Conservation (phyloP, 1,140 invertebrate genomes). For the Contarinia nasturtii region DNA sequence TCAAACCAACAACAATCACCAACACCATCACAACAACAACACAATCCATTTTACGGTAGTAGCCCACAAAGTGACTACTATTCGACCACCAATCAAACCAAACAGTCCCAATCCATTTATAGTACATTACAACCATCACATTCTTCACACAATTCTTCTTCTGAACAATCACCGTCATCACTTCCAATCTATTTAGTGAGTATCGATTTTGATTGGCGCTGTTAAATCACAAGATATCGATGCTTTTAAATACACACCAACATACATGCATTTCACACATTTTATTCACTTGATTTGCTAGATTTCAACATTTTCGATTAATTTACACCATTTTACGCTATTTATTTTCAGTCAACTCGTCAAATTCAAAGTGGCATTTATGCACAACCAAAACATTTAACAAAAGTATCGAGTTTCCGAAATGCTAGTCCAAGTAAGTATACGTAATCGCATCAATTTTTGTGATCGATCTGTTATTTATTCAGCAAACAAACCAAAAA, state of each 20-base stretch:
- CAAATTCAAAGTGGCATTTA: not conserved
- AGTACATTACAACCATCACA: slow-evolving; percentile 4
- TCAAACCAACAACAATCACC: too few species aligned
- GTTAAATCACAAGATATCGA: too few species aligned
- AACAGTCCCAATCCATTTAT: not conserved
- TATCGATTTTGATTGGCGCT: not conserved
- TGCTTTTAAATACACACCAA: too few species aligned
- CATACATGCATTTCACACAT: too few species aligned
- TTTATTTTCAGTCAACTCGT: too few species aligned
- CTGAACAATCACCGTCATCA: slow-evolving; percentile 7
- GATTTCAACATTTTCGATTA: not conserved
- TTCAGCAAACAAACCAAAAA: not conserved
- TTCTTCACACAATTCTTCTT: slow-evolving; percentile 13
- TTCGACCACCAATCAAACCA: not conserved
- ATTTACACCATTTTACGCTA: not conserved
- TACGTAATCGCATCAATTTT: not conserved
- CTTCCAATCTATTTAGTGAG: not conserved
- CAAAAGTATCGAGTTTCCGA: not conserved
- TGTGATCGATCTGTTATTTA: not conserved
- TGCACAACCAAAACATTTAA: slow-evolving; percentile 2
- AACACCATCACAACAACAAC: not conserved
- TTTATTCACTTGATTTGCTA: too few species aligned
- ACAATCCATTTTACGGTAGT: slow-evolving; percentile 22
- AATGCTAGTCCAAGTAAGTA: slow-evolving; percentile 2
- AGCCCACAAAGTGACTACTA: not conserved